Base-by-base conservation (phyloP, 2,888 invertebrate genomes). In the Eupithecia subfuscata region DNA sequence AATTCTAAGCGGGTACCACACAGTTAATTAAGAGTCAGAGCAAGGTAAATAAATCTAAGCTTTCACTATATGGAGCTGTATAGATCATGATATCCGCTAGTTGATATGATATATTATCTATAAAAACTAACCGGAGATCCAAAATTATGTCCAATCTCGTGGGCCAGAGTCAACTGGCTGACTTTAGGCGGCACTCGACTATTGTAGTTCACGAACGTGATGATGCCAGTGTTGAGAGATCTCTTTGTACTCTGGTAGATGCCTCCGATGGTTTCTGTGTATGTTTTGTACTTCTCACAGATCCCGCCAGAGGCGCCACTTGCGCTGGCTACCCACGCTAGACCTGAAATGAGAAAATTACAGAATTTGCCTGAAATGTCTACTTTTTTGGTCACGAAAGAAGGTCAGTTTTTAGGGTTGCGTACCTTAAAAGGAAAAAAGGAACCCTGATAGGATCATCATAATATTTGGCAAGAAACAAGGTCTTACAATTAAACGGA, bases 251-350 rank as follows among this genome's bases (percentile, higher is more conserved):
- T 98, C 89, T 99, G 98, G 91, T 98, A 98, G 95, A 98, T 97
- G 74, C 99, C 99, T 65, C 97, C 98, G 74, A 98, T 97, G 0
- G 98, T 99, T 92, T 99, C 99, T 11, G 98, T 99, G 95, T 99
- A 99, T 0, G 98, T 97, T 94, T 99, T 99, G 95, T 98, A 98
- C 90, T 98, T 98, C 94, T 99, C 99, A 92, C 99, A 99, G 84
- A 99, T 99, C 71, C 99, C 99, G 71, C 99, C 99, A 8, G 99
- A 99, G 4, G 99, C 99, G 76, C 98, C 99, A 76, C 98, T 98
- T 0, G 99, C 98, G 79, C 99, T 98, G 43, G 99, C 99, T 37
- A 99, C 99, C 99, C 99, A 99, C 7, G 99, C 99, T 69, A 99
- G 95, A 34, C 99, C 99, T 95, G 82, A 9, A 75, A 68, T 25